A percentile compares a stretch with the other conserved stretches of the same genome.
Conservation (phyloP, 1,140 invertebrate species). For the Gonioctena quinquepunctata region DNA sequence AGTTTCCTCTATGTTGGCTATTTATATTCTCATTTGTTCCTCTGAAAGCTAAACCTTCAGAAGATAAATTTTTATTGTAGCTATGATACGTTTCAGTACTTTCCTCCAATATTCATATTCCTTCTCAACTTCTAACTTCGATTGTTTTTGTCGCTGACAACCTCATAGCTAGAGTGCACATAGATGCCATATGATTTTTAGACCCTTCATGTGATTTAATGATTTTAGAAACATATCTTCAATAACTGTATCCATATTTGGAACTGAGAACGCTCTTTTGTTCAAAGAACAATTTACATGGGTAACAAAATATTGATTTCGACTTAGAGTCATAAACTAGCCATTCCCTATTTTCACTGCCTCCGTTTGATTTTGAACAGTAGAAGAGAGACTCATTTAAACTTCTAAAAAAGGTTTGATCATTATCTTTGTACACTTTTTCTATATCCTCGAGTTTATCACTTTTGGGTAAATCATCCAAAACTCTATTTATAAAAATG, state of each 20-base stretch:
- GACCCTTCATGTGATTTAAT: constrained; percentile 5
- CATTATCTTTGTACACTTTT: too few species aligned
- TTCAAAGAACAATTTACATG: too few species aligned
- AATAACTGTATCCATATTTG: constrained; percentile 11
- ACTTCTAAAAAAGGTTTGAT: too few species aligned
- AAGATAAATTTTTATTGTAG: constrained; percentile 31
- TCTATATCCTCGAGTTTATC: too few species aligned
- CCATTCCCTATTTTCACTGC: constrained; percentile 17
- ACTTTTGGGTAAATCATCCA: too few species aligned
- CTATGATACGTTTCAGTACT: constrained; percentile 22
- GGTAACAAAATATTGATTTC: background rate
- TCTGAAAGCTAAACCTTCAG: constrained; percentile 31
- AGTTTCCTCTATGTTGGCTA: constrained; percentile 32
- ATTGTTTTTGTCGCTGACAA: too few species aligned
- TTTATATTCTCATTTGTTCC: constrained; percentile 26
- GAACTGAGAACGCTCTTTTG: too few species aligned
- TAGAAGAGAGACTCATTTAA: too few species aligned
- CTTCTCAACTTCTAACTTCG: constrained; percentile 3
- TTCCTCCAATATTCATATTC: constrained; percentile 5
- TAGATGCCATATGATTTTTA: too few species aligned
- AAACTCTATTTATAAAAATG: too few species aligned
- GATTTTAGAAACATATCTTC: constrained; percentile 14
- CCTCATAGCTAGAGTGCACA: too few species aligned
- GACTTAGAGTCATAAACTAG: constrained; percentile 13
- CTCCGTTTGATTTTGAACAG: too few species aligned